Evolutionary conservation across 2,888 invertebrate genomes (phyloP).

Genomic region (Cerastoderma edule): DNA sequence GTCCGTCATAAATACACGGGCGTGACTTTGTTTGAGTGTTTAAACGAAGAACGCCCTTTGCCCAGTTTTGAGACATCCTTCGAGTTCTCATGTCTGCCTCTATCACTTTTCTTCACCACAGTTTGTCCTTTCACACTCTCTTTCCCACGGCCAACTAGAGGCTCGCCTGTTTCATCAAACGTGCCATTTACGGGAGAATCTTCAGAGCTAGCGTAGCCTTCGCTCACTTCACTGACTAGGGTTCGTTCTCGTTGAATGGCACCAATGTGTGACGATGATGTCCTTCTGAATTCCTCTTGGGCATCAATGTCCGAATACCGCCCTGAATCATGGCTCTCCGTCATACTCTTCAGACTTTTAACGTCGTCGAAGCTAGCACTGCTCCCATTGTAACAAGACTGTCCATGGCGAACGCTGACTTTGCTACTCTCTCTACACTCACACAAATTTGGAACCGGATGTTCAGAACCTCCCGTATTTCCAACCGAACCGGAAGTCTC

Average conservation of each 20-base stretch:
- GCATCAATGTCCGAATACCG: slow-evolving; percentile 71
- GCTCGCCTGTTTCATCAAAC: neutral
- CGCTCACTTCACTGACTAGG: slow-evolving; percentile 28
- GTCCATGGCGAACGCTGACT: neutral
- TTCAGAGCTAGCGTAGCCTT: slow-evolving; percentile 47
- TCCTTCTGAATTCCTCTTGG: slow-evolving; percentile 13
- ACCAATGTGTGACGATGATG: neutral
- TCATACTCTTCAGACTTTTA: slow-evolving; percentile 60
- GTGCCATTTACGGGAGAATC: slow-evolving; percentile 29
- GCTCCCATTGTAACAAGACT: neutral
- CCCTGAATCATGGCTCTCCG: slow-evolving; percentile 74
- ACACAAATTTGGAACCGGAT: neutral
- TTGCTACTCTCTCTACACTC: neutral
- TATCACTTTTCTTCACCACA: neutral
- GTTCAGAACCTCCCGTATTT: slow-evolving; percentile 3
- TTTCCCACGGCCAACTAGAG: neutral
- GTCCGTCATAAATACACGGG: slow-evolving; percentile 36
- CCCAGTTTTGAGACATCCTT: neutral
- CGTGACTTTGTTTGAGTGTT: slow-evolving; percentile 25
- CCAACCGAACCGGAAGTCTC: slow-evolving; percentile 38
- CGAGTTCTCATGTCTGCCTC: neutral
- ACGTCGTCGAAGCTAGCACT: slow-evolving; percentile 19
- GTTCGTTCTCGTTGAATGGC: neutral
- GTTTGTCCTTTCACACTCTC: neutral
- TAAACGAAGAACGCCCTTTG: slow-evolving; percentile 5